phyloP scores from a whole-genome alignment of 1,140 invertebrate species.

The Anthonomus grandis region DNA sequence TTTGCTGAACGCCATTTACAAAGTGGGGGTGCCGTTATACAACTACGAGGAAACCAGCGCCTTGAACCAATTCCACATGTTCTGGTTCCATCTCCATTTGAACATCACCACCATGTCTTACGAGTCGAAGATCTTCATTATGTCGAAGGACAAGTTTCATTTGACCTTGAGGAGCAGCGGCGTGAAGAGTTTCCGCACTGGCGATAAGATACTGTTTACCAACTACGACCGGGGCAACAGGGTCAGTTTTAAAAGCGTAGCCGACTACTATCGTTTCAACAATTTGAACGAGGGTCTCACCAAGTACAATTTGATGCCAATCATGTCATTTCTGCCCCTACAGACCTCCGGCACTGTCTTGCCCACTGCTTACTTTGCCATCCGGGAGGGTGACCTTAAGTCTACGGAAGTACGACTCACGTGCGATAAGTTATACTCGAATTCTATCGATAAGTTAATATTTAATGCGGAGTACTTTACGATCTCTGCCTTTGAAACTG shows the following conservation, averaged over 20 bases:
- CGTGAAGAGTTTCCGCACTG: background rate
- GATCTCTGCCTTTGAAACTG: background rate
- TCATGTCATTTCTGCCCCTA: background rate
- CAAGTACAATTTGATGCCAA: background rate
- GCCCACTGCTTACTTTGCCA: background rate
- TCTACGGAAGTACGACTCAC: background rate
- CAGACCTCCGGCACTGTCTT: background rate
- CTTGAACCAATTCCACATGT: no score
- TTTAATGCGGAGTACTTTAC: background rate
- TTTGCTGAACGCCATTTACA: background rate
- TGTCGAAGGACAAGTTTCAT: background rate
- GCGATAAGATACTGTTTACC: background rate
- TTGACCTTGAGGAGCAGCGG: background rate
- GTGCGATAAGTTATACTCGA: background rate
- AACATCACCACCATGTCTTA: background rate
- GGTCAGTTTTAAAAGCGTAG: background rate
- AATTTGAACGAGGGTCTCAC: background rate
- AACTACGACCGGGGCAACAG: background rate
- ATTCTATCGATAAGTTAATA: slow-evolving; percentile 1
- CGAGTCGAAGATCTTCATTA: slow-evolving; percentile 1
- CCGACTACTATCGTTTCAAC: background rate
- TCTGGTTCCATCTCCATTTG: background rate
- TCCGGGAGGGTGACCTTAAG: background rate
- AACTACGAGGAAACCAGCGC: background rate
- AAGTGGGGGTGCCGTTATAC: background rate